Evolutionary conservation across 23 tunicate genomes (phyloP), one percentile per base, ranked within the genome.

Genomic region (Clavelina lepadiformis): DNA sequence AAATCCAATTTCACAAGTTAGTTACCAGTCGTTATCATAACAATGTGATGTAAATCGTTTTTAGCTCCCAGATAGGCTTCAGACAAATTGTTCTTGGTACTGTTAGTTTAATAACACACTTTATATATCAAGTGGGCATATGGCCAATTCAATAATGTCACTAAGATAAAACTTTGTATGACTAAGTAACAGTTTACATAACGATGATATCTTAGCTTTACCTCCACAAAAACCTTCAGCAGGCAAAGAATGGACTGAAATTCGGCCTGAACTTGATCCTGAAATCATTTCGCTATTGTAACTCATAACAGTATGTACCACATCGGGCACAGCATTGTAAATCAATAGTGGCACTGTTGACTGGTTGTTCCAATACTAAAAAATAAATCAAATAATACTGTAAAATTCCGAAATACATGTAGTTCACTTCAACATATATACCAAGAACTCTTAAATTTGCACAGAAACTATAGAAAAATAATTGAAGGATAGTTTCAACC

Each of bases 201-300:
- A n/a, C n/a, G n/a, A n/a, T n/a, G n/a, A n/a, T n/a, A n/a, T n/a
- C n/a, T n/a, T n/a, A n/a, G n/a, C n/a, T 41, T 20, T 58, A 58
- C 65, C 65, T 26, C 35, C 35, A 29, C 8, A 5, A 26, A 29
- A 58, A 20, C 31, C n/a, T 5, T 7, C 18, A 11, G 26, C 11
- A 11, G 72, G 72, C 35, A 74, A 47, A 19, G 56, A 31, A 52
- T 86, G 86, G 31, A 89, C 75, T 22, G 35, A 33, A 32, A 89
- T 63, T 27, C 72, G 46, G 65, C 81, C 81, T 3, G 85, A 58
- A 29, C 44, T 7, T 3, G 88, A 59, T 2, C 63, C 76, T 5
- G 97, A 68, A 7, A 89, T 41, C 2, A 81, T 55, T 35, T 89
- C 97, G 54, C 58, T 71, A 51, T 89, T 67, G 60, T 46, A 81